Evolutionary conservation across 2,888 invertebrate genomes (phyloP).

Genomic region (Nephrotoma flavescens): DNA sequence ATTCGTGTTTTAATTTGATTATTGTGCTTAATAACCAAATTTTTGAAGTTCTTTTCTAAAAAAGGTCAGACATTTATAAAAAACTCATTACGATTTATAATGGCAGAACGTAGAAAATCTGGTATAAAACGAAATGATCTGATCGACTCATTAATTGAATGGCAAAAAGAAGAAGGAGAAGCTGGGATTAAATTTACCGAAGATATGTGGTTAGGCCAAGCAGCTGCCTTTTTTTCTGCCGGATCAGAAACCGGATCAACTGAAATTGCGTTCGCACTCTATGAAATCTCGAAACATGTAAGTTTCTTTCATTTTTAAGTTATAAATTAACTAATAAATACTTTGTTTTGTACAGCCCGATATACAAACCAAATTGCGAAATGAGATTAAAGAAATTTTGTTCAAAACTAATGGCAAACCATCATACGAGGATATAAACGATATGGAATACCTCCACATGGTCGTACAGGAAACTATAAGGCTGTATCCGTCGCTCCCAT

Average conservation of each 20-base stretch:
- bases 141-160: conserved; percentile 26
- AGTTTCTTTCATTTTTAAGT: background rate
- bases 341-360: conserved; percentile 16
- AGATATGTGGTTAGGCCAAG: conserved; percentile 6
- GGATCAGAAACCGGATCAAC: conserved; percentile 15
- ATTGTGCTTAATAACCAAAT: too few relatives aligned
- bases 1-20: background rate
- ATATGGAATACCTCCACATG: conserved; percentile 29
- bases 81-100: conserved; percentile 28
- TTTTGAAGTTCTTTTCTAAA: conserved; percentile 21
- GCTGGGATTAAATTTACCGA: conserved; percentile 3
- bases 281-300: conserved; percentile 18
- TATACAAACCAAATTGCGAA: conserved; percentile 20
- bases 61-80: background rate
- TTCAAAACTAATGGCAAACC: conserved; percentile 17
- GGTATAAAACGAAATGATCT: conserved; percentile 27
- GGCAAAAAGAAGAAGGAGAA: conserved; percentile 15
- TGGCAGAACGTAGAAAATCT: conserved; percentile 27
- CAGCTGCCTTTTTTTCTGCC: conserved; percentile 8
- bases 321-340: background rate
- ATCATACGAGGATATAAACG: conserved; percentile 20
- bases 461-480: conserved; percentile 28
- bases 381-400: conserved; percentile 22
- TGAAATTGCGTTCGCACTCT: conserved; percentile 20
- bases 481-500: conserved; percentile 28